Evolutionary conservation across 2,888 invertebrate species (phyloP).

Genomic region (Anthrax anthrax): DNA sequence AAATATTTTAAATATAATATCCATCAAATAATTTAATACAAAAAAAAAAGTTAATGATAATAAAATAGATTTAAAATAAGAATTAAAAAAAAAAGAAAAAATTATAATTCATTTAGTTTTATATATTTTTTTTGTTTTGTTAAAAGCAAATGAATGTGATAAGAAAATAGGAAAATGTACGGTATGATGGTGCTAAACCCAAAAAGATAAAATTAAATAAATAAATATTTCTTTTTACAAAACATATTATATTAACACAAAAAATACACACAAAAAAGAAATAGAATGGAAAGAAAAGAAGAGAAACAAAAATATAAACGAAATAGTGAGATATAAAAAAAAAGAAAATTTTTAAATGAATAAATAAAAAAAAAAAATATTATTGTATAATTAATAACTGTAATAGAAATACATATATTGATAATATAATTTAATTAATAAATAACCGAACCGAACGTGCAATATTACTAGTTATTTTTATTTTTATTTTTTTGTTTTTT

Average conservation of each 20-base stretch:
- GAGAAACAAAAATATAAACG: too few relatives aligned
- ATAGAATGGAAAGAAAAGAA: too few relatives aligned
- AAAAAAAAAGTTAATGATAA: conserved; percentile 1
- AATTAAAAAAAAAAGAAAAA: conserved; percentile 3
- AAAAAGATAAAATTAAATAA: too few relatives aligned
- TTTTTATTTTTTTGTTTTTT: neutral
- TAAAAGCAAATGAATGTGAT: conserved; percentile 21
- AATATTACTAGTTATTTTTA: conserved; percentile 35
- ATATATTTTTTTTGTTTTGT: conserved; percentile 18
- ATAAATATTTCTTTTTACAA: too few relatives aligned
- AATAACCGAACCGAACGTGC: conserved; percentile 32
- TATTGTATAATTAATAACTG: neutral
- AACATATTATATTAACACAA: too few relatives aligned
- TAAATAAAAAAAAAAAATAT: conserved; percentile 7
- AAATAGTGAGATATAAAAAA: neutral
- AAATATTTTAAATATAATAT: too few relatives aligned
- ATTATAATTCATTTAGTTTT: conserved; percentile 5
- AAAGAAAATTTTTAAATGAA: conserved; percentile 6
- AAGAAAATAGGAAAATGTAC: conserved; percentile 17
- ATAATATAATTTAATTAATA: conserved; percentile 11
- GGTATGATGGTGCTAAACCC: conserved; percentile 17
- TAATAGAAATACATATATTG: conserved; percentile 1
- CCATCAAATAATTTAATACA: too few relatives aligned
- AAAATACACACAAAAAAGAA: neutral
- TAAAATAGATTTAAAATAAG: conserved; percentile 3